These are phyloP conservation scores for Trichonephila clavata DNA, from an alignment of 1,140 invertebrate genomes.

Conservation along the genomic window DNA sequence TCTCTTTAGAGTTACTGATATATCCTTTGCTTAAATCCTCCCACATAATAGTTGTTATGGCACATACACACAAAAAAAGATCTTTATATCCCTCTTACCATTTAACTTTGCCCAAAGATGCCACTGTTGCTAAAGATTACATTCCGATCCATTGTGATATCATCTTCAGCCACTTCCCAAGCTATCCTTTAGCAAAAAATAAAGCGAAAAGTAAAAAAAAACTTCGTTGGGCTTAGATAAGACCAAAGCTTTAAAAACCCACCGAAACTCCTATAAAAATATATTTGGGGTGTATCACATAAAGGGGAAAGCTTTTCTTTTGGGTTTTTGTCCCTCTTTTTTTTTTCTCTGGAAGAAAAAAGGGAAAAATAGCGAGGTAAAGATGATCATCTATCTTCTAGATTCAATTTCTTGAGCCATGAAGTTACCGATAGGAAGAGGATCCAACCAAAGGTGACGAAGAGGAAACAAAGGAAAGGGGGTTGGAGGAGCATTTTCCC, in stretches of 20 bases:
- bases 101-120: too few species aligned
- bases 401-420: slow-evolving; percentile 67
- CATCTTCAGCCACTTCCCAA: neutral
- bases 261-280: slow-evolving; percentile 50
- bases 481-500: neutral
- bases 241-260: neutral
- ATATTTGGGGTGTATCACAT: neutral
- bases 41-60: too few species aligned
- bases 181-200: neutral
- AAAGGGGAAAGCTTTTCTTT: neutral
- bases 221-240: slow-evolving; percentile 1
- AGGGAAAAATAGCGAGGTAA: neutral
- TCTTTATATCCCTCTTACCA: too few species aligned
- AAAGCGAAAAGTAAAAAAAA: too few species aligned
- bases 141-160: neutral
- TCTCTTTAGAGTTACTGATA: too few species aligned
- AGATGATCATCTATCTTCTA: slow-evolving; percentile 24
- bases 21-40: too few species aligned
- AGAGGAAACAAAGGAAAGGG: neutral
- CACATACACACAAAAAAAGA: too few species aligned
- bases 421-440: slow-evolving; percentile 28
- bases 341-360: neutral
- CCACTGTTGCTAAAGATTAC: neutral
- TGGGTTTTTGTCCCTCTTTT: neutral
- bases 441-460: neutral